phyloP scores from a whole-genome alignment of 2,797 vertebrate species.

The Coilia nasus region DNA sequence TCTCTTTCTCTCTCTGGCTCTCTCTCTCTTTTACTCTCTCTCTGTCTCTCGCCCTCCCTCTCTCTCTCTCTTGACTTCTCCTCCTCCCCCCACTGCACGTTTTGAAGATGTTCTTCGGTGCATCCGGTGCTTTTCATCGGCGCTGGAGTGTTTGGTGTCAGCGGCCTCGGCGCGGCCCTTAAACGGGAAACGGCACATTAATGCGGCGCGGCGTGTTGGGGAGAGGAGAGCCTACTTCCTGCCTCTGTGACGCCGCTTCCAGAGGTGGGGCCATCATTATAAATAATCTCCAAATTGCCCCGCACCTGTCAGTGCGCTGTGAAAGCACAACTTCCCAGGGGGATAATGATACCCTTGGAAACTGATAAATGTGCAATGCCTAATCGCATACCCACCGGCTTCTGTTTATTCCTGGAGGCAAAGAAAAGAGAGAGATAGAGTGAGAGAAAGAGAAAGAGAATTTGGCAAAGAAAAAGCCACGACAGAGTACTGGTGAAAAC shows the following conservation, averaged over 20 bases:
- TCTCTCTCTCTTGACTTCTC: not conserved
- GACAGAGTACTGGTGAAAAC: constrained; percentile 61
- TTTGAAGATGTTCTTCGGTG: not conserved
- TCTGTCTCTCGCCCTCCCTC: not conserved
- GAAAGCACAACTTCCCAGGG: constrained; percentile 64
- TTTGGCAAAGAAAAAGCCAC: constrained; percentile 26
- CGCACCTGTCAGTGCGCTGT: constrained; percentile 68
- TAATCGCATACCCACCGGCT: constrained; percentile 66
- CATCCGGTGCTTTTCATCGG: constrained; percentile 29
- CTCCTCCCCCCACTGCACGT: not conserved
- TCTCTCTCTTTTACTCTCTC: not conserved
- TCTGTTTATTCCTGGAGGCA: constrained; percentile 69
- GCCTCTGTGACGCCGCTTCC: constrained; percentile 59
- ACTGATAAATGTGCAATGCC: constrained; percentile 72
- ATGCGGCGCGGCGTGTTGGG: not conserved
- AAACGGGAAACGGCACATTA: constrained; percentile 42
- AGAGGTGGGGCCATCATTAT: constrained; percentile 66
- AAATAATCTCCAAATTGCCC: constrained; percentile 74
- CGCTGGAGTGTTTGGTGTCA: constrained; percentile 7
- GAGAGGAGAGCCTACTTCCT: not conserved
- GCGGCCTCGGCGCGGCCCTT: constrained; percentile 43
- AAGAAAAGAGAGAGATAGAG: constrained; percentile 31
- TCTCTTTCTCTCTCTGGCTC: too few relatives aligned
- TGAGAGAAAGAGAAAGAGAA: constrained; percentile 15
- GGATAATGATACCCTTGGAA: constrained; percentile 74